Evolutionary conservation across 2,113 vertebrate genomes (phyloP).

Genomic region (Callithrix jacchus): DNA sequence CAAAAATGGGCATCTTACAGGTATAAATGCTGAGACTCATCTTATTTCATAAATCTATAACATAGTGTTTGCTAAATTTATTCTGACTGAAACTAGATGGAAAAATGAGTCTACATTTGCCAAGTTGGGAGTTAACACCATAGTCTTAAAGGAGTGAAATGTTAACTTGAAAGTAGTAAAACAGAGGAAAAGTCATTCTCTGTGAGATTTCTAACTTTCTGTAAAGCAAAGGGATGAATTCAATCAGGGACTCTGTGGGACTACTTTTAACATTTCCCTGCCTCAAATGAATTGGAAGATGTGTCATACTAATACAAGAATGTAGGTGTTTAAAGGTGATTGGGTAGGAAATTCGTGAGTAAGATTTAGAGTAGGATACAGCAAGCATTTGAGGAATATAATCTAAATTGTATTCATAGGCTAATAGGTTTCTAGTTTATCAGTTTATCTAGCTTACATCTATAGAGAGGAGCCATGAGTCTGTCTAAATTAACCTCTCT

Average conservation of each 20-base stretch:
- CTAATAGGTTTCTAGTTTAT: background rate
- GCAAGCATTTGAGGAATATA: background rate
- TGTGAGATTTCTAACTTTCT: background rate
- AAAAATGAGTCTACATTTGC: background rate
- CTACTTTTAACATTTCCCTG: background rate
- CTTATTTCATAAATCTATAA: background rate
- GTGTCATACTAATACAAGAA: background rate
- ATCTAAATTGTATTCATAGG: background rate
- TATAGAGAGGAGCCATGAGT: background rate
- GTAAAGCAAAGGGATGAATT: background rate
- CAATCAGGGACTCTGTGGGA: background rate
- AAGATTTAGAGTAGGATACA: background rate
- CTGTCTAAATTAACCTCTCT: background rate
- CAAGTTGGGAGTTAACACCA: background rate
- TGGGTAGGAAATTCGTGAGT: background rate
- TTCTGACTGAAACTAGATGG: background rate
- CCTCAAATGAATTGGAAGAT: slow-evolving; percentile 5
- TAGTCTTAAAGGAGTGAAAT: background rate
- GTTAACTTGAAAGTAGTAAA: background rate
- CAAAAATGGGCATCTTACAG: background rate
- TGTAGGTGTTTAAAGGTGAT: background rate
- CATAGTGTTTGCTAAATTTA: background rate
- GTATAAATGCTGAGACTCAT: background rate
- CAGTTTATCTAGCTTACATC: background rate
- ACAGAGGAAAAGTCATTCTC: background rate